phyloP scores from a whole-genome alignment of 2,113 vertebrate species.

The Tenebrosternarchus preto region DNA sequence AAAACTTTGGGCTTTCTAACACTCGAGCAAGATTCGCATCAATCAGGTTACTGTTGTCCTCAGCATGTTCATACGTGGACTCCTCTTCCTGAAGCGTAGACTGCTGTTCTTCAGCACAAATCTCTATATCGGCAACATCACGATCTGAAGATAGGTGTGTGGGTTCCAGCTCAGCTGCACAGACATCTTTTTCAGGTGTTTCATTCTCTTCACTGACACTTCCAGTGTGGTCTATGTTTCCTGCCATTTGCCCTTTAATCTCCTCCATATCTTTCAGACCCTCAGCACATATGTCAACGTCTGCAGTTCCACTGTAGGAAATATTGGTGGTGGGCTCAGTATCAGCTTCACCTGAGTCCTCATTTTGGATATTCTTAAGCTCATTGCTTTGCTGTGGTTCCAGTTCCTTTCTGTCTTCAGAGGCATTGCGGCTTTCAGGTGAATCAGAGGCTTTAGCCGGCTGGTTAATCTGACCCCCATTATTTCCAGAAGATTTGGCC shows the following conservation, averaged over 20 bases:
- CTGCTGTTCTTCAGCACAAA: constrained; percentile 58
- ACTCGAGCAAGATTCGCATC: constrained; percentile 11
- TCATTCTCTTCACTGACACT: constrained; percentile 40
- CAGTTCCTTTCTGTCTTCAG: constrained; percentile 32
- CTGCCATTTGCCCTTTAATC: constrained; percentile 13
- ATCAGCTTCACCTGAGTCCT: constrained; percentile 32
- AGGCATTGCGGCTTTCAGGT: constrained; percentile 15
- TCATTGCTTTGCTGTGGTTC: constrained; percentile 41
- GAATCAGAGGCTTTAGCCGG: constrained; percentile 35
- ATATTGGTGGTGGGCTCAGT: not conserved
- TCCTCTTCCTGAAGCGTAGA: constrained; percentile 16
- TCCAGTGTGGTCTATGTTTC: constrained; percentile 41
- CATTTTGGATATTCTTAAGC: constrained; percentile 21
- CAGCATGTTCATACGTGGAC: constrained; percentile 21
- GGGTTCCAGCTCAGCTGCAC: constrained; percentile 44
- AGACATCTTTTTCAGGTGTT: constrained; percentile 35
- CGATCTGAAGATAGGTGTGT: constrained; percentile 27
- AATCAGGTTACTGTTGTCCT: constrained; percentile 35
- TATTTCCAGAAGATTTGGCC: constrained; percentile 25
- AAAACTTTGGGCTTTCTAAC: constrained; percentile 36
- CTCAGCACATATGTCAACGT: constrained; percentile 48
- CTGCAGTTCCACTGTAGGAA: constrained; percentile 18
- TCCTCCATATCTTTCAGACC: constrained; percentile 39
- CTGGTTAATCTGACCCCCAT: constrained; percentile 51
- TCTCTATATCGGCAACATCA: constrained; percentile 51